A percentile compares a stretch with the other conserved stretches of the same genome.
These are phyloP conservation scores for Rhabdornis inornatus DNA, from an alignment of 2,113 vertebrate species.

Conservation along the genomic window DNA sequence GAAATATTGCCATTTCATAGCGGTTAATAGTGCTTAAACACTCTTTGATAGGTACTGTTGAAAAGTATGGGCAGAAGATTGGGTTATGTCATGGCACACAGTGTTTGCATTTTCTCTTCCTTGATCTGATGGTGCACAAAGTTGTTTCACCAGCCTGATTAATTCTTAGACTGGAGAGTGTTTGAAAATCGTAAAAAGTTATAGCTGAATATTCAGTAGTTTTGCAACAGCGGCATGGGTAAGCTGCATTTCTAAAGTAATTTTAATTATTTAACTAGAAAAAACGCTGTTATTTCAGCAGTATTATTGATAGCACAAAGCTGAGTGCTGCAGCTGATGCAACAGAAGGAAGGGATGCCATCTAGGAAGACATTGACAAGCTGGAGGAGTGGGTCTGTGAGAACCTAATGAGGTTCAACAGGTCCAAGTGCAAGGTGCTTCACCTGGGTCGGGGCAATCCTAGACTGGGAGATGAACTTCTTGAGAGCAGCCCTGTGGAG, in stretches of 20 bases:
- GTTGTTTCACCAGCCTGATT: background rate
- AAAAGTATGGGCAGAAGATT: background rate
- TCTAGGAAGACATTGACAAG: background rate
- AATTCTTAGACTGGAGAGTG: background rate
- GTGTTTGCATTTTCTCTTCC: background rate
- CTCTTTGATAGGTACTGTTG: fast-evolving
- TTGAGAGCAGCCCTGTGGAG: background rate
- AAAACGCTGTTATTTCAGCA: background rate
- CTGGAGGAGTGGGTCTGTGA: background rate
- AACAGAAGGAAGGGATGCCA: background rate
- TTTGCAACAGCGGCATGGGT: background rate
- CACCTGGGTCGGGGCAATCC: background rate
- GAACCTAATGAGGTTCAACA: background rate
- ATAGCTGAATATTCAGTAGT: background rate
- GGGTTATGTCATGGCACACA: background rate
- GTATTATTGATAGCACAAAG: background rate
- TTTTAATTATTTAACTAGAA: background rate
- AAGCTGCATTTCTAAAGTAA: background rate
- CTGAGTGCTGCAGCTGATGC: background rate
- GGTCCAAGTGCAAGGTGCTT: background rate
- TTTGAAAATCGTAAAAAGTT: background rate
- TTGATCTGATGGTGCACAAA: background rate
- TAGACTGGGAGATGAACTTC: background rate
- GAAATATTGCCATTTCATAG: background rate
- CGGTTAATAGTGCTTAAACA: background rate